Base-by-base conservation (phyloP, 2,888 invertebrate species). In the Drosophila cognata region DNA sequence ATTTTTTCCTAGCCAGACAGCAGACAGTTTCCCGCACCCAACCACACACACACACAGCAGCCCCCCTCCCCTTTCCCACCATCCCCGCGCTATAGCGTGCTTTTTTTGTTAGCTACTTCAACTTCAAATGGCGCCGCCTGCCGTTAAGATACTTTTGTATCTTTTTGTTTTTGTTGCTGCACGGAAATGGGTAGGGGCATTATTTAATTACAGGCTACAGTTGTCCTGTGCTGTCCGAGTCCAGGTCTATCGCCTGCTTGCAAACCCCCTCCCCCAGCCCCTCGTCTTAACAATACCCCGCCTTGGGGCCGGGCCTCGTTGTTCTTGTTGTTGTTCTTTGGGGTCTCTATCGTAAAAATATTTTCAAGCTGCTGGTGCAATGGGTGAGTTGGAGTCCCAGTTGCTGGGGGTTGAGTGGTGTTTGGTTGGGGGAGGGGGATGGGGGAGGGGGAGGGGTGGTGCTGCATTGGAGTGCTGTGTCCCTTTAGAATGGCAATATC, bases 121-220 rank as follows among this genome's bases (percentile, higher is more conserved):
- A 85, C 85, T 83, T 90, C 70, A 83, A 89, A 89, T 89, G 82
- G 76, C 80, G 69, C 80, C 76, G 79, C 70, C 71, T 79, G 84
- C 82, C 73, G 83, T 82, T 82, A 77, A 85, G 88, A 85, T 82
- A 83, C 87, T 73, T 90, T 90, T 85, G 71, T 72, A 71, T 59
- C 52, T 70, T 77, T 73, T 67, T 71, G 52, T 60, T 69, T 59
- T 60, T 64, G 48, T 31, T 63, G 59, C 48, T 73, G 59, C 28
- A 61, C 55, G 62, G 65, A 43, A 43, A 53, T 50, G 57, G 51
- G 67, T 51, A 48, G 61, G 75, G 66, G 84, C 71, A 89, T 86
- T 86, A 86, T 90, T 86, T 86, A 86, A 86, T 86, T 86, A 90
- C 86, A 74, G 84, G 79, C 87, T 77, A 79, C 87, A 86, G 81